These are phyloP conservation scores for Zoanthus sociatus DNA, from an alignment of 92 coral and sea anemone genomes.

Conservation along the genomic window DNA sequence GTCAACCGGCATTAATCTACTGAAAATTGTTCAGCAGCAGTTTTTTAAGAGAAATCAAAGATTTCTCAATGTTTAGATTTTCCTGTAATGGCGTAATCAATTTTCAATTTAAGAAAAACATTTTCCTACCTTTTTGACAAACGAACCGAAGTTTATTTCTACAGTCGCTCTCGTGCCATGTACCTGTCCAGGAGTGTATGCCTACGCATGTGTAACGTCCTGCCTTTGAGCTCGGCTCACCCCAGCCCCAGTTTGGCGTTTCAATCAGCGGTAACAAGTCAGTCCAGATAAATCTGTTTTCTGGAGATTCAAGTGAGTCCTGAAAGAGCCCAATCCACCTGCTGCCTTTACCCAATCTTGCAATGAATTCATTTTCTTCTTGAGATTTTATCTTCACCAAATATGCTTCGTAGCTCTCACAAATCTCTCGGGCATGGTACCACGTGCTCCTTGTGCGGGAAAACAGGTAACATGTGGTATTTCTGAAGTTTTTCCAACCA, in stretches of 20 bases:
- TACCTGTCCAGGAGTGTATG: conserved; percentile 14
- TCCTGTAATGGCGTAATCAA: no score
- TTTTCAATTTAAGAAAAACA: neutral
- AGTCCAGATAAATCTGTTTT: conserved; percentile 35
- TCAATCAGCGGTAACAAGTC: neutral
- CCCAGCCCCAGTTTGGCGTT: conserved; percentile 14
- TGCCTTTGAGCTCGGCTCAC: conserved; percentile 29
- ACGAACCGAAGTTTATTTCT: neutral
- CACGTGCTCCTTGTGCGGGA: conserved; percentile 27
- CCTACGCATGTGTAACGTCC: conserved; percentile 15
- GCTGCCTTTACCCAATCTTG: neutral
- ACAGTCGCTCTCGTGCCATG: conserved; percentile 21
- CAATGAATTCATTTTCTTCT: conserved; percentile 18
- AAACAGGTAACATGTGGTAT: conserved; percentile 33
- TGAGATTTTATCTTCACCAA: conserved; percentile 12
- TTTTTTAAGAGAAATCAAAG: no score
- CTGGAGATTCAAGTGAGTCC: neutral
- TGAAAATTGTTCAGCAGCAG: no score
- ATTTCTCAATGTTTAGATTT: no score
- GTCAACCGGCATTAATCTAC: no score
- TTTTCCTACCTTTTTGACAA: conserved; percentile 30
- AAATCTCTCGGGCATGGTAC: conserved; percentile 22
- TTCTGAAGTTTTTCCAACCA: conserved; percentile 35
- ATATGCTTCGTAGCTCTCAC: conserved; percentile 15
- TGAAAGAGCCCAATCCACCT: conserved; percentile 34